Conservation (phyloP, 2,113 vertebrate species). For the Plectropomus leopardus region DNA sequence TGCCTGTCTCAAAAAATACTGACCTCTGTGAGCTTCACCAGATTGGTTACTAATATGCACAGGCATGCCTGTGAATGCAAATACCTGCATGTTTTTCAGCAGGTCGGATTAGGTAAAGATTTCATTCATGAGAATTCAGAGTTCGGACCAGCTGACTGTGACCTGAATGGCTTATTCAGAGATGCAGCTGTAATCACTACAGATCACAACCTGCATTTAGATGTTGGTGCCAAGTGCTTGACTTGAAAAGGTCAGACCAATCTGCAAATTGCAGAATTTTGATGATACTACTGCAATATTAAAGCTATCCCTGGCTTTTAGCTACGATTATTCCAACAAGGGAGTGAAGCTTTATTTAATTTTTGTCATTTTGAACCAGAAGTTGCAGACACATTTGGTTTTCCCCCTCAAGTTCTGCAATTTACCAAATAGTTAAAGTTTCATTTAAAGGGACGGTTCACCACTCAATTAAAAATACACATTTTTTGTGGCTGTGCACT, state of each 20-base stretch:
- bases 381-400: background rate
- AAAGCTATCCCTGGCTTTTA: background rate
- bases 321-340: background rate
- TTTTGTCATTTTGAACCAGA: background rate
- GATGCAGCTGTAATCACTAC: background rate
- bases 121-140: constrained; percentile 12
- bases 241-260: constrained; percentile 9
- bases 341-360: constrained; percentile 2
- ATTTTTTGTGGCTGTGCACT: no score
- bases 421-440: constrained; percentile 26
- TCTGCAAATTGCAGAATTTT: background rate
- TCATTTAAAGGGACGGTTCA: constrained; percentile 4
- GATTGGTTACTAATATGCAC: background rate
- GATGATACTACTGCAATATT: background rate
- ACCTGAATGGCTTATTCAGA: background rate
- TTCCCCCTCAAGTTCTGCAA: background rate
- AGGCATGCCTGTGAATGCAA: constrained; percentile 1
- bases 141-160: background rate
- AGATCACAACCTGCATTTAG: constrained; percentile 9
- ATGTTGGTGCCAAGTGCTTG: background rate
- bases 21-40: background rate
- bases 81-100: background rate
- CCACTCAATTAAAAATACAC: no score
- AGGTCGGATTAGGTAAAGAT: background rate
- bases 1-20: background rate